Percentiles rank a stretch among this genome's conserved stretches.
phyloP scores from a whole-genome alignment of 23 tunicate species.

The Ciona savignyi region DNA sequence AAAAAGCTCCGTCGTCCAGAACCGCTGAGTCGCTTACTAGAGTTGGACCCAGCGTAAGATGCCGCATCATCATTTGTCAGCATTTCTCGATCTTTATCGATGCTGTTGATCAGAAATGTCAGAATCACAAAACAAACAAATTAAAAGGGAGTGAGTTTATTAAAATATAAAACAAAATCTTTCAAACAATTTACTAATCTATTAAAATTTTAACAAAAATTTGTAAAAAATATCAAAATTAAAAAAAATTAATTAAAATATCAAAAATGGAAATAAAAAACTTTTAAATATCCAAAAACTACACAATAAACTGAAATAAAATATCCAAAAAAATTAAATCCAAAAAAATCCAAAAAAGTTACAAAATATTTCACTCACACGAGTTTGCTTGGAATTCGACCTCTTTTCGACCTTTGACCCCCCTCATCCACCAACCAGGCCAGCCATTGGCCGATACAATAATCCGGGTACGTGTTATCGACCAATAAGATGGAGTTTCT shows the following conservation, averaged over 20 bases:
- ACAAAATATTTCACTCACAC: conserved; percentile 61
- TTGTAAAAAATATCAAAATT: too few species aligned
- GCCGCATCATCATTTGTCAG: conserved; percentile 50
- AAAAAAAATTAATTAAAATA: too few species aligned
- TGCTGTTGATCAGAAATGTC: background rate
- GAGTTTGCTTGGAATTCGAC: conserved; percentile 82
- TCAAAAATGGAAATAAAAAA: too few species aligned
- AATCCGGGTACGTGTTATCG: conserved; percentile 80
- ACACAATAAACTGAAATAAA: background rate
- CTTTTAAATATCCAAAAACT: too few species aligned
- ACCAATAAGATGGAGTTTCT: conserved; percentile 78
- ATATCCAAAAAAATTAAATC: too few species aligned
- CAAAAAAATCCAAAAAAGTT: too few species aligned
- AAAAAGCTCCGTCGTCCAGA: conserved; percentile 82
- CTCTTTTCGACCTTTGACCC: conserved; percentile 73
- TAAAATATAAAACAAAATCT: too few species aligned
- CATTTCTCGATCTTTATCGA: background rate
- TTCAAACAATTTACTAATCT: too few species aligned
- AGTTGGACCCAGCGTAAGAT: conserved; percentile 50
- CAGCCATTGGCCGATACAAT: conserved; percentile 68
- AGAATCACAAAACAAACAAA: background rate
- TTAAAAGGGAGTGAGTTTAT: too few species aligned
- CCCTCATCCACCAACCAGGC: conserved; percentile 85
- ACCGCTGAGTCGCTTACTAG: conserved; percentile 75
- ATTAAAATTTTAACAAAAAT: too few species aligned